phyloP scores from a whole-genome alignment of 2,888 invertebrate species.

The Lasioglossum vierecki region DNA sequence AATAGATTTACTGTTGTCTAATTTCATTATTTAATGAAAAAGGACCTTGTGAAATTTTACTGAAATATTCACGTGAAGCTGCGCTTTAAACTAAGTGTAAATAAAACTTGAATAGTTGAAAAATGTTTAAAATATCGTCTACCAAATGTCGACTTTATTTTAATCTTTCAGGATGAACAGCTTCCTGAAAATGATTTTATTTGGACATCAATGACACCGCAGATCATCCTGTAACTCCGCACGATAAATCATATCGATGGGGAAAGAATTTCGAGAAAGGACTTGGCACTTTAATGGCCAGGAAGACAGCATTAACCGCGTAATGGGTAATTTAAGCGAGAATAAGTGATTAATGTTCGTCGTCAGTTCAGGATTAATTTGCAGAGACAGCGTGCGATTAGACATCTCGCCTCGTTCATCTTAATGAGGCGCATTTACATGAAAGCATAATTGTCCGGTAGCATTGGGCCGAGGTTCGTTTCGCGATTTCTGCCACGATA shows the following conservation, averaged over 20 bases:
- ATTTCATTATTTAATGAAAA: too few species aligned
- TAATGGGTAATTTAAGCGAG: neutral
- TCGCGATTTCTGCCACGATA: slow-evolving; percentile 46
- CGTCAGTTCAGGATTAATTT: slow-evolving; percentile 19
- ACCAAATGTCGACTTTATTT: neutral
- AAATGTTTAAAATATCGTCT: neutral
- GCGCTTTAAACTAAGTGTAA: too few species aligned
- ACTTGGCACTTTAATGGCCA: neutral
- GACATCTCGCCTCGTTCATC: slow-evolving; percentile 2
- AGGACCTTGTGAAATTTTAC: too few species aligned
- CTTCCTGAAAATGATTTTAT: neutral
- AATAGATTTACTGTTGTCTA: too few species aligned
- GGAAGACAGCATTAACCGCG: neutral
- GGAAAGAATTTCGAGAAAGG: neutral
- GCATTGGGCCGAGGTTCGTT: slow-evolving; percentile 8
- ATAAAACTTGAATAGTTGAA: too few species aligned
- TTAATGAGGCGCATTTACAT: slow-evolving; percentile 42
- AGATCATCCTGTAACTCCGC: neutral
- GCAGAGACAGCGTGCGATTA: neutral
- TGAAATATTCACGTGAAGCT: too few species aligned
- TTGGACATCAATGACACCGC: neutral
- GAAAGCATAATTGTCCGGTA: slow-evolving; percentile 32
- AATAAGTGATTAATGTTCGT: neutral
- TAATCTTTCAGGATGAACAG: neutral
- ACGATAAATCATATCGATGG: neutral